phyloP scores from a whole-genome alignment of 2,113 vertebrate species.

The Lepus europaeus region DNA sequence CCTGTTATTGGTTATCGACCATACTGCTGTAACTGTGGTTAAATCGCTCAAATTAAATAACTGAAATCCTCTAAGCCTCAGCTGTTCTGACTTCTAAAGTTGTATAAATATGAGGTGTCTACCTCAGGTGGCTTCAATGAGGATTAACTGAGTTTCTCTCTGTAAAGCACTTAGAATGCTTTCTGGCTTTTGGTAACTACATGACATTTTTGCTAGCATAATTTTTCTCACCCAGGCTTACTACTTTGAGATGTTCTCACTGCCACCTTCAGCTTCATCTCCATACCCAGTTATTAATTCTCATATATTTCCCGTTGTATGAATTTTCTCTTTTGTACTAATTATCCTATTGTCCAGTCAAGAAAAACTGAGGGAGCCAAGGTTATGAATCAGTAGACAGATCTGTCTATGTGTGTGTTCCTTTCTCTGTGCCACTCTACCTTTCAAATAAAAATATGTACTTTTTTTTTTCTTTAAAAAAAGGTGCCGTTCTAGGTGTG shows the following conservation, averaged over 20 bases:
- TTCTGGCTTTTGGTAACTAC: not conserved
- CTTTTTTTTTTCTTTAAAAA: not conserved
- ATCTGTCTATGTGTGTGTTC: no score
- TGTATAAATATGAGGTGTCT: not conserved
- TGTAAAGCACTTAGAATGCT: not conserved
- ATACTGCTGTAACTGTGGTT: not conserved
- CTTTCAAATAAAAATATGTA: no score
- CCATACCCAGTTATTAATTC: not conserved
- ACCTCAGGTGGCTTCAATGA: not conserved
- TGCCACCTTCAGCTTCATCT: not conserved
- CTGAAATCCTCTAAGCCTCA: not conserved
- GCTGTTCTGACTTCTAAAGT: conserved; percentile 16
- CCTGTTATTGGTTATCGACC: not conserved
- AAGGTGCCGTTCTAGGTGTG: not conserved
- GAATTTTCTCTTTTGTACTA: not conserved
- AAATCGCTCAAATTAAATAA: not conserved
- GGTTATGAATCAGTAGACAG: no score
- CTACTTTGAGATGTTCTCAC: not conserved
- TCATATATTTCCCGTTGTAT: not conserved
- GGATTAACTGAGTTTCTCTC: not conserved
- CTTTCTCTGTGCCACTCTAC: no score
- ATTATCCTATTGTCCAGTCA: not conserved
- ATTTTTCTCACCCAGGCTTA: not conserved
- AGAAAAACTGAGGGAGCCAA: no score
- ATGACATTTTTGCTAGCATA: not conserved